These are phyloP conservation scores for Bombus impatiens DNA, from an alignment of 1,140 invertebrate species.

Conservation along the genomic window DNA sequence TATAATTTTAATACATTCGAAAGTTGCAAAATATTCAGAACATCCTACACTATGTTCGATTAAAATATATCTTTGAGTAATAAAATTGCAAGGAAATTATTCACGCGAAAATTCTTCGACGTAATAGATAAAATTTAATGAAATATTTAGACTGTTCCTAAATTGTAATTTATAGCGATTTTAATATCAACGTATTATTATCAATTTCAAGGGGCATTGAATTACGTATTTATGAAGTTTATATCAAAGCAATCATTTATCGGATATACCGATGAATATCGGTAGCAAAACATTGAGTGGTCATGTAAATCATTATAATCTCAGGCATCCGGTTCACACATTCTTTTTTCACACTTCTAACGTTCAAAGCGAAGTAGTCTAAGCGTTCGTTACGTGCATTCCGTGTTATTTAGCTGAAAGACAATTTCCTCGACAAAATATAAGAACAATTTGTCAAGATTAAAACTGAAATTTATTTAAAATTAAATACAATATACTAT, in stretches of 20 bases:
- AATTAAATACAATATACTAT: too few species aligned
- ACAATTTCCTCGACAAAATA: neutral
- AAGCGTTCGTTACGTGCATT: neutral
- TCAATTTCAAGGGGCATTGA: too few species aligned
- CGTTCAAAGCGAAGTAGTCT: neutral
- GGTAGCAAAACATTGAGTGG: neutral
- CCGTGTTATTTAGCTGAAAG: neutral
- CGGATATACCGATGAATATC: neutral
- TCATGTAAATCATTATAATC: neutral
- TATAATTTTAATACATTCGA: too few species aligned
- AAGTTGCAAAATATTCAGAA: neutral
- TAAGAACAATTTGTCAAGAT: too few species aligned
- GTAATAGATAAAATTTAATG: neutral
- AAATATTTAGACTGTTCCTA: too few species aligned
- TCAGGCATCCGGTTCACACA: neutral
- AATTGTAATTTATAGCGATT: too few species aligned
- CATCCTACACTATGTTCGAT: neutral
- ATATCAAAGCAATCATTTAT: neutral
- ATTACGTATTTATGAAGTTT: too few species aligned
- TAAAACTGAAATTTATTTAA: too few species aligned
- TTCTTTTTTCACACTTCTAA: neutral
- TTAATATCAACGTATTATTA: neutral
- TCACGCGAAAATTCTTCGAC: neutral
- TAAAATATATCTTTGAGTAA: neutral
- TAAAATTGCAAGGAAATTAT: neutral